A percentile compares a stretch with the other conserved stretches of the same genome.
phyloP scores from a whole-genome alignment of 2,113 vertebrate genomes.

The Psammodynastes pulverulentus region DNA sequence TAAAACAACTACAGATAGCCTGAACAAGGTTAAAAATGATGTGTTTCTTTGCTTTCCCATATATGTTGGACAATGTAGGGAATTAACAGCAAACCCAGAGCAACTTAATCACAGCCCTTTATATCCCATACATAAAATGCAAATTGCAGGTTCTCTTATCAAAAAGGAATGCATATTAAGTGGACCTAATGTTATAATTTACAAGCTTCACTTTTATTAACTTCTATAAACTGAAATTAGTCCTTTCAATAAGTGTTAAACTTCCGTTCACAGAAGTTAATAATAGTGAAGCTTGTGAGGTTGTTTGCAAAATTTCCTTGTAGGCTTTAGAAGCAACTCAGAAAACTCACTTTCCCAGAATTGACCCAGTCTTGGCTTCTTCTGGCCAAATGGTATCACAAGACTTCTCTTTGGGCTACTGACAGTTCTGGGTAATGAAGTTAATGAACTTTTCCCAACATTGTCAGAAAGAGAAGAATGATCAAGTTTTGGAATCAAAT shows the following conservation, averaged over 20 bases:
- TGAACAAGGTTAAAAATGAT: neutral
- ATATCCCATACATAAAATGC: neutral
- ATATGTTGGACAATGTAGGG: neutral
- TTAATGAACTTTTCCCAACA: neutral
- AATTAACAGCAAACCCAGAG: neutral
- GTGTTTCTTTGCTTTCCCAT: neutral
- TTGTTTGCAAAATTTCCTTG: neutral
- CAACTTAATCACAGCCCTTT: neutral
- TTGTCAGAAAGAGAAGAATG: neutral
- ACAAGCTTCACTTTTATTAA: too few relatives aligned
- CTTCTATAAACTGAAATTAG: neutral
- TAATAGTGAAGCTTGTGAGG: neutral
- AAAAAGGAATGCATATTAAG: neutral
- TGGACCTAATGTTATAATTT: neutral
- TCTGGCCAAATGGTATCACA: neutral
- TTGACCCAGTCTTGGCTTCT: neutral
- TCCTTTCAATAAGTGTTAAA: neutral
- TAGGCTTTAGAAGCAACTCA: neutral
- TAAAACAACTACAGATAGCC: neutral
- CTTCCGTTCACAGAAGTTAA: neutral
- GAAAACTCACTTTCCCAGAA: neutral
- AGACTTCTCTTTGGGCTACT: neutral
- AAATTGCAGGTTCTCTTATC: neutral
- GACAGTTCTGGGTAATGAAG: neutral
- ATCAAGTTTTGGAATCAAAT: neutral